Evolutionary conservation across 2,888 invertebrate genomes (phyloP), one percentile per base, ranked within the genome.

Genomic region (Noctua janthe): DNA sequence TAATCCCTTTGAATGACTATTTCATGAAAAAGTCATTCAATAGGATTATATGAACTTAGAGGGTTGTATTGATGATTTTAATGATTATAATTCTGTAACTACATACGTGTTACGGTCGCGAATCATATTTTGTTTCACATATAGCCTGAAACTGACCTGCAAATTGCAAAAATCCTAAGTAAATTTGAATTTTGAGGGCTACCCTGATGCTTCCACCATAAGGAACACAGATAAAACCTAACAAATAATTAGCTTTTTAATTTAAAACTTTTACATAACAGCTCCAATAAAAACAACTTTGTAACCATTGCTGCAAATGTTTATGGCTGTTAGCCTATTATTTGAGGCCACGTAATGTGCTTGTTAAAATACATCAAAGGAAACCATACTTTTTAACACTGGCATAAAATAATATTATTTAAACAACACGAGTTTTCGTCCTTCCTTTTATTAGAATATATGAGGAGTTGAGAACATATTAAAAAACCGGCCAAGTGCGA

Each of bases 301-400:
- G 51, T 62, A 56, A 49, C 39, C 80, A 71, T n/a, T 59, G 80
- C 71, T 6, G n/a, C 15, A 35, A 35, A 64, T 76, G 59, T 81
- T 85, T 83, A 83, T 59, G n/a, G 15, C 29, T 47, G 29, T 54
- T 23, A 64, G 54, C n/a, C 23, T 70, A 85, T 71, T 70, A 81
- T 64, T 73, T 67, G 15, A 29, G 59, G 62, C 73, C 51, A 86
- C 78, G 64, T 51, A 62, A 67, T 74, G 23, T n/a, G 51, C 56
- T 59, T 13, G 43, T 81, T 51, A 49, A 35, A 49, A 71, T 56
- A 75, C 83, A 66, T 82, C 71, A 84, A 86, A 86, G 74, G 29
- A 82, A 78, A 64, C 39, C 67, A 74, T 69, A 67, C 1, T 74
- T 73, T 66, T 66, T 69, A 67, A 59, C 13, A 81, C 72, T 15